Percentiles rank a stretch among this genome's conserved stretches.
Evolutionary conservation across 1,140 invertebrate species (phyloP).

Genomic region (Bombus soroeensis): DNA sequence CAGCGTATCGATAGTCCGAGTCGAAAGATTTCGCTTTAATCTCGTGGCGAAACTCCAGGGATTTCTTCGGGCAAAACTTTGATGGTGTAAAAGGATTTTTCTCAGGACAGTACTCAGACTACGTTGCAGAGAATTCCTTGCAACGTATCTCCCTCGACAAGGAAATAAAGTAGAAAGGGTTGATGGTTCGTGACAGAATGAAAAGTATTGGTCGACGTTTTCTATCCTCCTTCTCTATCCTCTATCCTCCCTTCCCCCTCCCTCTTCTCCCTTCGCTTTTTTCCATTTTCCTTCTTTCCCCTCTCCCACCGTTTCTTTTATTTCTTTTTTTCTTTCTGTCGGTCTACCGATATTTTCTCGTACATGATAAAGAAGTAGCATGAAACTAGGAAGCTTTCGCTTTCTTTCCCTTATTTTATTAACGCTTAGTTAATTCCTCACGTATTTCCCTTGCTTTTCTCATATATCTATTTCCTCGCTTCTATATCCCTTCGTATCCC

Average conservation of each 20-base stretch:
- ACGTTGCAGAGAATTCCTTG: conserved; percentile 52
- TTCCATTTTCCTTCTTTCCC: conserved; percentile 57
- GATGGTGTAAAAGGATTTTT: conserved; percentile 62
- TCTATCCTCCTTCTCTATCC: not conserved
- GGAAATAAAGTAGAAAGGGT: conserved; percentile 36
- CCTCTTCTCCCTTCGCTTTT: conserved; percentile 54
- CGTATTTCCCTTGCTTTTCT: conserved; percentile 4
- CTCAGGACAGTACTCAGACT: conserved; percentile 48
- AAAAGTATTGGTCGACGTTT: conserved; percentile 53
- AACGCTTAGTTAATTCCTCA: conserved; percentile 29
- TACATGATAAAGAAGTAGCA: conserved; percentile 53
- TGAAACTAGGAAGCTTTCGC: conserved; percentile 26
- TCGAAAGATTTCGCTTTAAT: conserved; percentile 54
- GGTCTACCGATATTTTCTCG: conserved; percentile 67
- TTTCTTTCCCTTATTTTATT: conserved; percentile 48
- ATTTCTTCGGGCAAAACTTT: conserved; percentile 54
- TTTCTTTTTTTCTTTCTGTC: not conserved
- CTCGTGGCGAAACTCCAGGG: conserved; percentile 54
- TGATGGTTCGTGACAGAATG: conserved; percentile 44
- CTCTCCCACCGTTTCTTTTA: not conserved
- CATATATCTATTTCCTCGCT: not conserved
- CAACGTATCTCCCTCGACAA: conserved; percentile 48
- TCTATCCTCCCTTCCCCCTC: too few species aligned
- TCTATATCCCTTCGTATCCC: not conserved
- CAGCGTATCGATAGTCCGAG: conserved; percentile 34